Base-by-base conservation (phyloP, 2,113 vertebrate species). In the Speoplatyrhinus poulsoni region DNA sequence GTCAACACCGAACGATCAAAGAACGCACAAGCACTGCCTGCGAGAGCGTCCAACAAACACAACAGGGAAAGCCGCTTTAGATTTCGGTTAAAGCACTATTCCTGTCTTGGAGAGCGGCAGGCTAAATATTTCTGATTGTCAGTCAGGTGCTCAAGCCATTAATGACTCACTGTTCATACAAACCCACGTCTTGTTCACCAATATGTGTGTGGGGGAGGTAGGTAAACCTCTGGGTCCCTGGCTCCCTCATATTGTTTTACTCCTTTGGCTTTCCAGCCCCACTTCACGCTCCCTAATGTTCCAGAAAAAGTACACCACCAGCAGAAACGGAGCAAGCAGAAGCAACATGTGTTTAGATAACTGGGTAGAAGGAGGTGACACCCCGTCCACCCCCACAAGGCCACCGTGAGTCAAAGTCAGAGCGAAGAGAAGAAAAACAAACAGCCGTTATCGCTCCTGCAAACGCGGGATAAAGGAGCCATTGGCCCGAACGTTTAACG, bases 351-450 rank as follows among this genome's bases (percentile, higher is more conserved):
- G 55, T 26, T 12, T 19, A 19, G 16, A 32, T 26, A 76, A 60
- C 53, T 55, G 61, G 58, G 59, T 49, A 52, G 63, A 54, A 62
- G 60, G 71, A 79, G 76, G 77, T 73, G 46, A 68, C 47, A 46
- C 60, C 11, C 60, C 26, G 26, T 26, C 26, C 26, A 26, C 26
- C 17, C 61, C 8, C 50, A 16, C 16, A 62, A 68, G 76, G 74
- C 78, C 85, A 83, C 73, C 67, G 66, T 86, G 89, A 90, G 87
- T 90, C 89, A 90, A 76, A 82, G 67, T 57, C 62, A 50, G 66
- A 64, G 57, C 63, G 48, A 67, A 55, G 54, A 74, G n/a, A 47
- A 72, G 36, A 59, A 66, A 26, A 74, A 60, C 16, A 1, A 52
- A 48, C 64, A 56, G 56, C 33, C 69, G 75, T 65, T 73, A 74